Evolutionary conservation across 2,888 invertebrate species (phyloP).

Genomic region (Eupithecia insigniata): DNA sequence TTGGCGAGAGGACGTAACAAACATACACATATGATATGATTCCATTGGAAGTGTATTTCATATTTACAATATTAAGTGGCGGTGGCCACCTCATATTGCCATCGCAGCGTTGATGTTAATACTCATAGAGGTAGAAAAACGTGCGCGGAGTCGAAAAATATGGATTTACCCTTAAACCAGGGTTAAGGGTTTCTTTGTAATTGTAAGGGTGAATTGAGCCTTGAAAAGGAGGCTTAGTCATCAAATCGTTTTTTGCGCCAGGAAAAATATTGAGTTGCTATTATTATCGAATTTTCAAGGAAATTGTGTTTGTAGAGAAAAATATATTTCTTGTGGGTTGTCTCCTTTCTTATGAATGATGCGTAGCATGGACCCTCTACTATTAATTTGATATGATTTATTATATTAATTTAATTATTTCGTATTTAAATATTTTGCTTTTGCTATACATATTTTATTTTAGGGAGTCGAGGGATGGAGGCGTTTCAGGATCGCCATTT

Average conservation of each 20-base stretch:
- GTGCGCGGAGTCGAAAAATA: neutral
- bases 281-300: neutral
- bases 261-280: neutral
- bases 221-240: conserved; percentile 6
- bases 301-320: neutral
- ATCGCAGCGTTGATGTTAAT: neutral
- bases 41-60: too few relatives aligned
- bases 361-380: too few relatives aligned
- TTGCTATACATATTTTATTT: too few relatives aligned
- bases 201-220: conserved; percentile 12
- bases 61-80: neutral
- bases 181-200: conserved; percentile 7
- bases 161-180: neutral
- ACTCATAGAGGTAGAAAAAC: neutral
- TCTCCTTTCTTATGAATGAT: too few relatives aligned
- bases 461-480: too few relatives aligned
- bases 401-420: too few relatives aligned
- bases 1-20: neutral
- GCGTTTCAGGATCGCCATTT: too few relatives aligned
- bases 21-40: neutral
- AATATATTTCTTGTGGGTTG: too few relatives aligned
- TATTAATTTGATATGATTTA: too few relatives aligned
- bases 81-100: too few relatives aligned
- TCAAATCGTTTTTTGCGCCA: neutral
- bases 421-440: too few relatives aligned